Conservation (phyloP, 2,113 vertebrate genomes). For the Gnathonemus longibarbis region DNA sequence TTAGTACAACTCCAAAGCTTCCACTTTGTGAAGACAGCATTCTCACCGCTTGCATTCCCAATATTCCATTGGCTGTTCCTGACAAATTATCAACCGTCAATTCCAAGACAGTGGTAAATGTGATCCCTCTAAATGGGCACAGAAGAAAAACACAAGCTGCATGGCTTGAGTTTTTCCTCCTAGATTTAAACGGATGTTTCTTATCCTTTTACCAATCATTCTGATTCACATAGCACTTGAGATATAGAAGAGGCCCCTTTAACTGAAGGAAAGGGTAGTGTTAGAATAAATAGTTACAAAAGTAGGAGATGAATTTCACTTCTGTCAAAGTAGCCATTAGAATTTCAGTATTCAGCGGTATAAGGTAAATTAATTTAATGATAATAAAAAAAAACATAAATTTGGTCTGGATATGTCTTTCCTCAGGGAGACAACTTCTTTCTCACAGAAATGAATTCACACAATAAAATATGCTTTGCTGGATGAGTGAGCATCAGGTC, state of each 20-base stretch:
- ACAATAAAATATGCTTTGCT: not conserved
- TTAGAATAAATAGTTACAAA: slow-evolving; percentile 7
- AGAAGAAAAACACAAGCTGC: not conserved
- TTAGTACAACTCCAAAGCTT: slow-evolving; percentile 7
- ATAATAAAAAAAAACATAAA: not conserved
- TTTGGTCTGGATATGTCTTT: slow-evolving; percentile 7
- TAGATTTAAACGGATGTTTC: not conserved
- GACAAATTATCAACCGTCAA: not conserved
- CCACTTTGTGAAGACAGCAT: not conserved
- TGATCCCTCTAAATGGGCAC: not conserved
- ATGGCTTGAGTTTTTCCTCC: not conserved
- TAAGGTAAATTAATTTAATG: not conserved
- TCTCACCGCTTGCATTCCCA: not conserved
- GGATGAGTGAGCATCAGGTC: not conserved
- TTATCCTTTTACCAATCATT: not conserved
- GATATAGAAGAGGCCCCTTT: slow-evolving; percentile 4
- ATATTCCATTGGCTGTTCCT: not conserved
- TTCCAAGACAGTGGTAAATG: not conserved
- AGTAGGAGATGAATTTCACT: not conserved
- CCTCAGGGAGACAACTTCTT: not conserved
- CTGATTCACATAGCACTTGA: not conserved
- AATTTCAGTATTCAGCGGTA: not conserved
- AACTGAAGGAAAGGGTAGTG: not conserved
- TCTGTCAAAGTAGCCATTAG: not conserved
- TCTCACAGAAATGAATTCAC: not conserved